Conservation (phyloP, 2,113 vertebrate genomes). For the Oceanites oceanicus region DNA sequence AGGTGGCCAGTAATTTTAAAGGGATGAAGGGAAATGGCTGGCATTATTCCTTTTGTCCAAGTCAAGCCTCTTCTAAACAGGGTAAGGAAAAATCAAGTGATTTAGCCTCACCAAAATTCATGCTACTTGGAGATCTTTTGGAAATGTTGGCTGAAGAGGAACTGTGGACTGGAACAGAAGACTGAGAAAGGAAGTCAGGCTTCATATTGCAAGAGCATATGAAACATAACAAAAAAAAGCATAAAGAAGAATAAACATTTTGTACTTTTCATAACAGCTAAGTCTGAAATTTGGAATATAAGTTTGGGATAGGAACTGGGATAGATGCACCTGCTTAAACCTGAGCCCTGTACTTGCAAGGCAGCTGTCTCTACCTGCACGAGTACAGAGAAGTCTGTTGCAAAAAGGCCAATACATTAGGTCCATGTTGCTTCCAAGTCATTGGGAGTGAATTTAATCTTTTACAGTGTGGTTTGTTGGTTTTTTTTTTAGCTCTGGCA, state of each 20-base stretch:
- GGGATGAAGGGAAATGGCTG: slow-evolving; percentile 4
- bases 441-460: not conserved
- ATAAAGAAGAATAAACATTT: not conserved
- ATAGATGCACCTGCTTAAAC: not conserved
- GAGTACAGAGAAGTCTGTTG: not conserved
- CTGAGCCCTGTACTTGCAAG: not conserved
- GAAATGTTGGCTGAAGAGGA: not conserved
- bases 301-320: not conserved
- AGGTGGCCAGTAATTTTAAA: slow-evolving; percentile 19
- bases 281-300: not conserved
- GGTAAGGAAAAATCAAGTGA: not conserved
- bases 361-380: not conserved
- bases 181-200: not conserved
- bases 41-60: not conserved
- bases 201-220: not conserved
- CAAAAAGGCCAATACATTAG: not conserved
- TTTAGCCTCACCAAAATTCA: not conserved
- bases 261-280: not conserved
- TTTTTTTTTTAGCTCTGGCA: not conserved
- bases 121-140: not conserved
- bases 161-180: not conserved
- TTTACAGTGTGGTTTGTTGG: not conserved
- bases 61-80: not conserved
- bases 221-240: not conserved
- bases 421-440: not conserved